Conservation (phyloP, 1,140 invertebrate genomes). For the Agrypnia vestita region DNA sequence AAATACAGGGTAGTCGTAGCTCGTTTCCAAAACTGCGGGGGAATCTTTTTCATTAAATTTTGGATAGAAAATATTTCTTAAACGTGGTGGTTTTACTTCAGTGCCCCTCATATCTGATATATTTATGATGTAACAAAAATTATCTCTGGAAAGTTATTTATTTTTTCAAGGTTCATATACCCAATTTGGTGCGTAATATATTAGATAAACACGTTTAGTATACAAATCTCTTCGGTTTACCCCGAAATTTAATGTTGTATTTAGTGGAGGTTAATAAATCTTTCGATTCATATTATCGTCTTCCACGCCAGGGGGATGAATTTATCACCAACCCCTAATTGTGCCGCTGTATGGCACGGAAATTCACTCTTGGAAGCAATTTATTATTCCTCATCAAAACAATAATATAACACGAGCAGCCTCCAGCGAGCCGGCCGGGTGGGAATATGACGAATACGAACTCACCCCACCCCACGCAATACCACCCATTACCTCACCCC, state of each 20-base stretch:
- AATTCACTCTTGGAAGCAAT: conserved; percentile 15
- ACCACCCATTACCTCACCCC: neutral
- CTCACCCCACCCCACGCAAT: neutral
- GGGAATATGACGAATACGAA: conserved; percentile 4
- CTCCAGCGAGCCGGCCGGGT: neutral
- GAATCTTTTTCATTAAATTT: no score
- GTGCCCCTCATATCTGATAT: no score
- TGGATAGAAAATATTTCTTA: no score
- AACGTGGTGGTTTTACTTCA: no score
- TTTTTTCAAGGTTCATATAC: no score
- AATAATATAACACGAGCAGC: conserved; percentile 10
- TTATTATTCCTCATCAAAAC: conserved; percentile 18
- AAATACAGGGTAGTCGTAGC: no score
- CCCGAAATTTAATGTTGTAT: neutral
- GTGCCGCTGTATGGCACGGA: neutral
- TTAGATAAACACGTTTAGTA: no score
- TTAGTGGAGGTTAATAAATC: neutral
- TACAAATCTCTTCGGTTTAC: neutral
- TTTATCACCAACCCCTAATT: neutral
- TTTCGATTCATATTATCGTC: conserved; percentile 4
- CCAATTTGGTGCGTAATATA: no score
- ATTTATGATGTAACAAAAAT: no score
- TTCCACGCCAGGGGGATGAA: neutral
- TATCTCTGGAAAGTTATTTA: no score
- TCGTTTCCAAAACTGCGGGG: no score